These are phyloP conservation scores for Argentina silus DNA, from an alignment of 2,797 vertebrate genomes.

Conservation along the genomic window DNA sequence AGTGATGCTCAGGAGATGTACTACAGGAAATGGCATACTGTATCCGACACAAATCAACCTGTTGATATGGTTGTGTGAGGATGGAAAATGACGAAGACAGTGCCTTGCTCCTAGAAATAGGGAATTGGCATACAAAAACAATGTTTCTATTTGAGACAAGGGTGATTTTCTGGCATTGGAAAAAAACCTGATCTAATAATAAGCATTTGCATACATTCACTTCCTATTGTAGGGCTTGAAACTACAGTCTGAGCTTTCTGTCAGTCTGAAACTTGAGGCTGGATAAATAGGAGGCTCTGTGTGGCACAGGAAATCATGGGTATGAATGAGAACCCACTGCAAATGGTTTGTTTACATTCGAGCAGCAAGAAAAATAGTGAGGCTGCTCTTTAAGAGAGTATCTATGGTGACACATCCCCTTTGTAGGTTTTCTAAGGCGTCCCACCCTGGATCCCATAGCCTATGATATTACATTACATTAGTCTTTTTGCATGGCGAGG, in stretches of 20 bases:
- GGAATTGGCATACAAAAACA: conserved; percentile 7
- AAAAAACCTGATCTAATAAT: conserved; percentile 1
- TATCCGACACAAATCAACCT: neutral
- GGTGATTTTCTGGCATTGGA: neutral
- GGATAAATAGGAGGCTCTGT: conserved; percentile 29
- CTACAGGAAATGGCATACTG: neutral
- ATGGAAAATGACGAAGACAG: neutral
- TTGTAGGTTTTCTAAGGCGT: conserved; percentile 42
- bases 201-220: conserved; percentile 25
- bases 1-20: neutral
- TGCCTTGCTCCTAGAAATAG: neutral
- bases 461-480: conserved; percentile 59
- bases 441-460: conserved; percentile 47
- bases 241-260: conserved; percentile 30
- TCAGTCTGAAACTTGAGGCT: conserved; percentile 45
- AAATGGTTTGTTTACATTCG: conserved; percentile 54
- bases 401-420: conserved; percentile 33
- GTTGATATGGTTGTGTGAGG: neutral
- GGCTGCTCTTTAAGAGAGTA: conserved; percentile 29
- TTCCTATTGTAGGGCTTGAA: conserved; percentile 20
- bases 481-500: conserved; percentile 23
- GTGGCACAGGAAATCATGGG: conserved; percentile 28
- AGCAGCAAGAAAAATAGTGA: conserved; percentile 33
- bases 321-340: conserved; percentile 54
- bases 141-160: conserved; percentile 13